phyloP scores from a whole-genome alignment of 2,797 vertebrate species.

The Pipistrellus nathusii region DNA sequence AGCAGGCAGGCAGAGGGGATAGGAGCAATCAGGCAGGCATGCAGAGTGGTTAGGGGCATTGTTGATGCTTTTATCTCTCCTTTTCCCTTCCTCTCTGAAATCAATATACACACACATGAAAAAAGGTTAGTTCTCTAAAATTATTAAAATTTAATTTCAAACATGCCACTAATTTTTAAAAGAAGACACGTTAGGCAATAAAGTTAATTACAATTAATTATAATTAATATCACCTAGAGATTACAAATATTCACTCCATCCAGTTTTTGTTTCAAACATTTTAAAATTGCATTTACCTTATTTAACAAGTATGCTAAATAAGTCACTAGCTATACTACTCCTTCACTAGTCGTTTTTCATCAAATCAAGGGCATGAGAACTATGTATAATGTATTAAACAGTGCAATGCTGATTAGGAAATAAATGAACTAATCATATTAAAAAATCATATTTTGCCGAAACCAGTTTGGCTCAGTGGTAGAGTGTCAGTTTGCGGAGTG shows the following conservation, averaged over 20 bases:
- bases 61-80: no score
- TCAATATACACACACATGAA: no score
- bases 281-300: constrained; percentile 24
- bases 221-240: background rate
- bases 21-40: no score
- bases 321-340: background rate
- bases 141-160: constrained; percentile 18
- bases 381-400: constrained; percentile 11
- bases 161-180: constrained; percentile 12
- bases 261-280: constrained; percentile 52
- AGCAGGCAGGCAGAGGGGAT: no score
- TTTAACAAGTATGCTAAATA: constrained; percentile 40
- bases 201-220: background rate
- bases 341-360: constrained; percentile 5
- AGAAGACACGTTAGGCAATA: background rate
- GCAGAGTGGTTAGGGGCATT: no score
- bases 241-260: background rate
- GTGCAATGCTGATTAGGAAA: constrained; percentile 61
- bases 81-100: no score
- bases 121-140: background rate
- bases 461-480: no score
- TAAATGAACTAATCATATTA: background rate
- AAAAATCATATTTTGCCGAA: constrained; percentile 9
- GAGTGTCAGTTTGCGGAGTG: no score
- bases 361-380: background rate